Evolutionary conservation across 2,888 invertebrate species (phyloP), one percentile per base, ranked within the genome.

Genomic region (Agonopterix arenella): DNA sequence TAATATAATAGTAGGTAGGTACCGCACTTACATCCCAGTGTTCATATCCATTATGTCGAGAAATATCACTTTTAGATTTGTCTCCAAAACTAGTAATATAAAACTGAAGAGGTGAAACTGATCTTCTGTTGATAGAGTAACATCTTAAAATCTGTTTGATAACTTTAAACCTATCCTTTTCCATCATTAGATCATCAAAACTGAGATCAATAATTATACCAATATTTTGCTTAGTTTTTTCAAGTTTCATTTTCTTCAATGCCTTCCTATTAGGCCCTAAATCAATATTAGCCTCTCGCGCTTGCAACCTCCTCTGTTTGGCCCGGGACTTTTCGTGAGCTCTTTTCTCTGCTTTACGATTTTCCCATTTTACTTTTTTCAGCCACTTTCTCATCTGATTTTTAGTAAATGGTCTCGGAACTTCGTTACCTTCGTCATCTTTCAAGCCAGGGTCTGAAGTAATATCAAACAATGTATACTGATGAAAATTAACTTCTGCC

Each of bases 121-220:
- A 93, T 66, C 98, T 89, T 64, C 98, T 90, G 74, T 99, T 98
- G 51, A 95, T 91, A 8, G 98, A 96, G 71, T 99, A 98, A 66
- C 97, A 96, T 49, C 97, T 91, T 57, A 96, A 90, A 60, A 98
- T 92, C 85, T 98, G 98, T 76, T 97, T 97, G 8, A 95, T 93
- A 60, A 97, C 93, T 89, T 97, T 97, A 52, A 92, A 93, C 66
- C 97, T 91, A 74, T 98, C 97, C 85, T 94, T 94, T 58, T 95
- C 95, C 55, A 92, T 93, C 98, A 99, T 99, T 47, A 96, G 85
- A 57, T 96, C 90, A 72, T 97, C 97, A 77, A 97, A 98, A 68
- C 96, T 96, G 69, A 98, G 92, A 75, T 99, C 98, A 59, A 99
- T 92, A 11, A 94, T 94, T 11, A 98, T 90, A 49, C 90, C 90